Conservation (phyloP, 2,797 vertebrate species). For the Lates japonicus region DNA sequence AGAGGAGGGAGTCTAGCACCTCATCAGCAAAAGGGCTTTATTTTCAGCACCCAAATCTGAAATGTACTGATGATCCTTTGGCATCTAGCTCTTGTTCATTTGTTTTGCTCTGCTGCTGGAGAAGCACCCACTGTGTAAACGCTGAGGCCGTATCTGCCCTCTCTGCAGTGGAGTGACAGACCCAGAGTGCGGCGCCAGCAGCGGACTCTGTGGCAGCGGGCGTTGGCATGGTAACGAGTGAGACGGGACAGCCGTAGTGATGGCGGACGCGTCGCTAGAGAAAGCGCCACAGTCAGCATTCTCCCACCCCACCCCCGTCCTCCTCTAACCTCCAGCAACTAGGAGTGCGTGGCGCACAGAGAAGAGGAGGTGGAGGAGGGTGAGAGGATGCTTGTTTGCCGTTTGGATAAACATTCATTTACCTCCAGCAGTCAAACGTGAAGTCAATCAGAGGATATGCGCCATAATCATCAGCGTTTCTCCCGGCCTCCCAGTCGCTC, state of each 20-base stretch:
- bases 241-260: slow-evolving; percentile 57
- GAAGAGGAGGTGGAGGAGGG: neutral
- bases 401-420: slow-evolving; percentile 86
- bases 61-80: neutral
- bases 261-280: slow-evolving; percentile 51
- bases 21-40: neutral
- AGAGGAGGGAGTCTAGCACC: neutral
- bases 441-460: slow-evolving; percentile 86
- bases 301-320: slow-evolving; percentile 43
- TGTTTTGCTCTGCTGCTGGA: neutral
- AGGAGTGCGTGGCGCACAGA: slow-evolving; percentile 15
- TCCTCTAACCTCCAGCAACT: slow-evolving; percentile 66
- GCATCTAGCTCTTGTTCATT: neutral
- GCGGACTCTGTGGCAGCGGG: slow-evolving; percentile 40
- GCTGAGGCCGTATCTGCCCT: neutral
- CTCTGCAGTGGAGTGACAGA: slow-evolving; percentile 56
- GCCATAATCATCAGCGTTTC: slow-evolving; percentile 72
- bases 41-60: neutral
- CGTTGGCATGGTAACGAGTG: slow-evolving; percentile 74
- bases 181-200: slow-evolving; percentile 64
- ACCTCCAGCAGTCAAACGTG: slow-evolving; percentile 81
- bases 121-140: neutral
- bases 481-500: slow-evolving; percentile 47
- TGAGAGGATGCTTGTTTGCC: slow-evolving; percentile 73
- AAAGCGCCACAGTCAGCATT: slow-evolving; percentile 78